These are phyloP conservation scores for Psettodes erumei DNA, from an alignment of 2,113 vertebrate genomes.

Conservation along the genomic window DNA sequence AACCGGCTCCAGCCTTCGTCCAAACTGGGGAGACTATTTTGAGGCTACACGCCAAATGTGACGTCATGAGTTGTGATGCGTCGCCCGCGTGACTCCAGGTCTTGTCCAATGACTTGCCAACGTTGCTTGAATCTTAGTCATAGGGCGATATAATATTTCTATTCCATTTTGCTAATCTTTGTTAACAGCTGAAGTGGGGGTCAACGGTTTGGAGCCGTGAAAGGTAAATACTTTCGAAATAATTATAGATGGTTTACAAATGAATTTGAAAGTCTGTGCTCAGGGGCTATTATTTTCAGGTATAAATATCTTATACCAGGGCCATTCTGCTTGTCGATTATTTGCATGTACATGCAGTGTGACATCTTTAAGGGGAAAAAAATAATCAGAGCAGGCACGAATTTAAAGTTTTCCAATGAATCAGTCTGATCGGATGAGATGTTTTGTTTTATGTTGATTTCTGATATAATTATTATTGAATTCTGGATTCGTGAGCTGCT, in stretches of 20 bases:
- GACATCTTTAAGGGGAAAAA: background rate
- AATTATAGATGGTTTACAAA: background rate
- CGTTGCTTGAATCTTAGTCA: conserved; percentile 62
- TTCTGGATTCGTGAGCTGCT: background rate
- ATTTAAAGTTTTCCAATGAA: conserved; percentile 10
- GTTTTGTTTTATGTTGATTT: background rate
- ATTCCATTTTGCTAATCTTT: conserved; percentile 82
- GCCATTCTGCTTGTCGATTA: background rate
- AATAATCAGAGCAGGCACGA: background rate
- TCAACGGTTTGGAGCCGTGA: conserved; percentile 80
- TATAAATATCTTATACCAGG: background rate
- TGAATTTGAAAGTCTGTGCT: background rate
- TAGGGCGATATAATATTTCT: conserved; percentile 77
- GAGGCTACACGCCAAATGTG: conserved; percentile 36
- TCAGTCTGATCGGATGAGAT: background rate
- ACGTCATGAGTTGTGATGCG: conserved; percentile 83
- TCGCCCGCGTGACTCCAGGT: conserved; percentile 66
- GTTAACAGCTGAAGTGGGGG: conserved; percentile 80
- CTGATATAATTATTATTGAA: background rate
- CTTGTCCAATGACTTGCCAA: conserved; percentile 85
- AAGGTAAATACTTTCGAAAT: conserved; percentile 69
- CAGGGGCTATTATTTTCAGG: background rate
- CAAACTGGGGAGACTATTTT: conserved; percentile 77
- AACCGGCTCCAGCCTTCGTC: conserved; percentile 63
- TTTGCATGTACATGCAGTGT: background rate